Evolutionary conservation across 2,888 invertebrate genomes (phyloP), one percentile per base, ranked within the genome.

Genomic region (Chrysolina haemoptera): DNA sequence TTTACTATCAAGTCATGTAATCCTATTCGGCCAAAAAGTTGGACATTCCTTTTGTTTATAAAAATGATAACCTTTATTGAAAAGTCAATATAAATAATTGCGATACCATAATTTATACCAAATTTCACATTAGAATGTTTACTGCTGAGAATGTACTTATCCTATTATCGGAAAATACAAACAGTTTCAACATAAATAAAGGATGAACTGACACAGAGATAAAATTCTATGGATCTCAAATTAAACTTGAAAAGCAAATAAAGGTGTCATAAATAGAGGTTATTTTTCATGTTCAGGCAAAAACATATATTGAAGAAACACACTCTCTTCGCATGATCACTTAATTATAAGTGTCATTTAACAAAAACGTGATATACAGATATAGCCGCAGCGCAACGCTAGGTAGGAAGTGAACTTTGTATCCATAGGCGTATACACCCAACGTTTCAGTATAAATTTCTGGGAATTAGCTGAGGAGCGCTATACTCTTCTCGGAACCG

Each of bases 281-380:
- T 66, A 66, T 67, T 67, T 55, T 67, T 55, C 67, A 40, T 40
- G 53, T 53, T 53, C 35, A 18, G 53, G 40, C 67, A 53, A 67
- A 67, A 18, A 40, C 53, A 53, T 53, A 53, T 35, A 55, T 67
- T 53, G 46, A 40, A 27, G 40, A 53, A 67, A 18, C 67, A 67
- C 67, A 67, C 53, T 50, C 67, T 67, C 53, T 41, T 35, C 50
- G 40, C 67, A 53, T 67, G 67, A 50, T 67, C 53, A 40, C 18
- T 53, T 67, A 53, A 50, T 67, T 50, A 67, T 53, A 67, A 53
- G 53, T 67, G 67, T 67, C 53, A 67, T 67, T 40, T 53, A 40
- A 55, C 67, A 35, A 41, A 53, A 67, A 53, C 67, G 67, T 67
- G 67, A 67, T 53, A 41, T 41, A 46, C 43, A 65, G 22, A 65